Base-by-base conservation (phyloP, 2,113 vertebrate genomes). In the Mormyrus lacerda region DNA sequence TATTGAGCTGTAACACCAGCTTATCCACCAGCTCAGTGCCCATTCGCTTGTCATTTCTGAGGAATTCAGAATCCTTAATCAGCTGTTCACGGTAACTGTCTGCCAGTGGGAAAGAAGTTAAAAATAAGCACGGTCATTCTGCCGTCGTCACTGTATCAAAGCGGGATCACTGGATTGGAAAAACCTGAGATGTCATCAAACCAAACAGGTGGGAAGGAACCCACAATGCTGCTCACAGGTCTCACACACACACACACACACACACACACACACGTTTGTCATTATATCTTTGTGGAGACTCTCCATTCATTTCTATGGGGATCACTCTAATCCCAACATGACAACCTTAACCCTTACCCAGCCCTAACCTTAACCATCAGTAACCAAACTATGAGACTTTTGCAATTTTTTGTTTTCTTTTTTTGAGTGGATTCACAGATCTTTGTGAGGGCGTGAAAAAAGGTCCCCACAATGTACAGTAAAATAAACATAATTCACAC, bases 1-100 rank as follows among this genome's bases (percentile, higher is more conserved):
- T 96, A 92, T 99, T 99, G 55, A 99, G 96, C 94, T 99, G 98
- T 83, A 99, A 95, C 89, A 99, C 95, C 58, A 99, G 95, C 95
- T 96, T 99, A 93, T 99, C 98, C 76, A 98, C 95, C 90, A 97
- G 94, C 88, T 97, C 97, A 4, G 97, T 97, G 58, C 96, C 97
- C 92, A 99, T 92, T 87, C 95, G 94, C 24, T 93, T 94, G 0
- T 95, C 96, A 85, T 94, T 94, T 19, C 91, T 96, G 85, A 99
- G 96, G 93, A 97, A 99, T 87, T 93, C 92, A 1, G 93, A 94
- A 95, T 99, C 98, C 90, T 97, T 95, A 15, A 92, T 94, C 91
- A 99, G 95, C 91, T 98, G 98, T 27, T 97, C 97, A 24, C 91
- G 94, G 89, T 97, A 98, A 0, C 93, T 95, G 87, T 96, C 95